phyloP scores from a whole-genome alignment of 2,797 vertebrate genomes.

The Sebastes hubbsi region DNA sequence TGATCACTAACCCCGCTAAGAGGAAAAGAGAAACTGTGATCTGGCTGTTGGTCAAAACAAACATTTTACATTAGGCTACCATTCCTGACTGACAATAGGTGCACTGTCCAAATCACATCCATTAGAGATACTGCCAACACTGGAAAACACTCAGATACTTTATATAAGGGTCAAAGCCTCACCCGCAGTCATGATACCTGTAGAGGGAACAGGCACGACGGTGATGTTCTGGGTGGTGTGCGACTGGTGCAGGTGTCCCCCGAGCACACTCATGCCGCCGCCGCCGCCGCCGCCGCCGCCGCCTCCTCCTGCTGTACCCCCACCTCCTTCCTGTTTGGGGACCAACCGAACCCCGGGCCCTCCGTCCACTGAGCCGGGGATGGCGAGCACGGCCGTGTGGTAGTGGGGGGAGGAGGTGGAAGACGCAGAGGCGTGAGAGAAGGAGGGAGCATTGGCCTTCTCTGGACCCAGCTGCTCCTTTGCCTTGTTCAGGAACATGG shows the following conservation, averaged over 20 bases:
- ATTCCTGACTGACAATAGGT: neutral
- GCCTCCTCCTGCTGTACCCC: constrained; percentile 65
- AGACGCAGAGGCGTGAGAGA: constrained; percentile 70
- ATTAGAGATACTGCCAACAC: neutral
- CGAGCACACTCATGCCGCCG: constrained; percentile 51
- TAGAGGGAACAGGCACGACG: constrained; percentile 93
- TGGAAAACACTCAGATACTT: neutral
- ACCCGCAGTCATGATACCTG: constrained; percentile 97
- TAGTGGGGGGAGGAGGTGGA: constrained; percentile 88
- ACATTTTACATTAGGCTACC: neutral
- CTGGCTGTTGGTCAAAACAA: constrained; percentile 7
- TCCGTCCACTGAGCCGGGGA: constrained; percentile 88
- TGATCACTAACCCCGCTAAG: constrained; percentile 94
- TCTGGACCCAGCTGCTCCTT: constrained; percentile 94
- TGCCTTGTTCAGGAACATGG: constrained; percentile 97
- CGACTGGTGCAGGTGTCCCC: constrained; percentile 89
- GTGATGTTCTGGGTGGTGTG: constrained; percentile 97
- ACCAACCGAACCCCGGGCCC: constrained; percentile 74
- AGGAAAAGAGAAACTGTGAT: constrained; percentile 66
- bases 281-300: constrained; percentile 26
- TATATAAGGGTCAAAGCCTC: constrained; percentile 22
- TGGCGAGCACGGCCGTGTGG: constrained; percentile 87
- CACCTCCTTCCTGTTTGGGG: constrained; percentile 80
- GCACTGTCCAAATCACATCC: neutral
- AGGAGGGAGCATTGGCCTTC: constrained; percentile 80